phyloP scores from a whole-genome alignment of 2,113 vertebrate species.

The Lasiurus borealis region DNA sequence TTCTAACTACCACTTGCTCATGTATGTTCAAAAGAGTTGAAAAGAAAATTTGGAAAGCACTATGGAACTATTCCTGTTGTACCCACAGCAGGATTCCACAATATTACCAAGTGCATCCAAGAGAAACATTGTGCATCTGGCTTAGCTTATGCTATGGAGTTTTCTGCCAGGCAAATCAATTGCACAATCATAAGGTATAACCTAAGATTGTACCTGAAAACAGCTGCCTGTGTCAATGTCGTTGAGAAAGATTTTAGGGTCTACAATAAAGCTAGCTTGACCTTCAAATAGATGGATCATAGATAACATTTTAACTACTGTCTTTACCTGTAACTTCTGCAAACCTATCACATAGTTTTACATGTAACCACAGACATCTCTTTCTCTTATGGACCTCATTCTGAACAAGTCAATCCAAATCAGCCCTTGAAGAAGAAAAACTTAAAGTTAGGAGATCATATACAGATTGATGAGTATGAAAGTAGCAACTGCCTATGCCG shows the following conservation, averaged over 20 bases:
- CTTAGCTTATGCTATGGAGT: constrained; percentile 93
- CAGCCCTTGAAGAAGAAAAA: constrained; percentile 78
- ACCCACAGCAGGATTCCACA: constrained; percentile 95
- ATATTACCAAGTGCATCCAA: constrained; percentile 94
- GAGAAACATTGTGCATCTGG: constrained; percentile 93
- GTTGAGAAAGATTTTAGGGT: constrained; percentile 96
- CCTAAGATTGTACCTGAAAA: constrained; percentile 94
- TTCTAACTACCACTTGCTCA: constrained; percentile 95
- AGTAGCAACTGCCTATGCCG: constrained; percentile 75
- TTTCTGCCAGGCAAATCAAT: constrained; percentile 92
- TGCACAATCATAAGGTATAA: constrained; percentile 94
- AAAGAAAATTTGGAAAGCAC: constrained; percentile 95
- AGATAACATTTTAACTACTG: neutral
- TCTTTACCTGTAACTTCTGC: constrained; percentile 67
- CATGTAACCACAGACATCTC: constrained; percentile 85
- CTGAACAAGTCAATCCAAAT: constrained; percentile 82
- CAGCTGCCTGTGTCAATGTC: constrained; percentile 93
- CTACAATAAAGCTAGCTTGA: constrained; percentile 94
- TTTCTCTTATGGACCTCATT: constrained; percentile 74
- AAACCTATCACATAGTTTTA: constrained; percentile 86
- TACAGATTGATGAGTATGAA: constrained; percentile 72
- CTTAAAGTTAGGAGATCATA: constrained; percentile 77
- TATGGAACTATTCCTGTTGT: constrained; percentile 57
- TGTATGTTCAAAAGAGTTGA: constrained; percentile 95
- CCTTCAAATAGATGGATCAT: constrained; percentile 90